Conservation (phyloP, 2,888 invertebrate genomes). For the Mesorhabditis belari region DNA sequence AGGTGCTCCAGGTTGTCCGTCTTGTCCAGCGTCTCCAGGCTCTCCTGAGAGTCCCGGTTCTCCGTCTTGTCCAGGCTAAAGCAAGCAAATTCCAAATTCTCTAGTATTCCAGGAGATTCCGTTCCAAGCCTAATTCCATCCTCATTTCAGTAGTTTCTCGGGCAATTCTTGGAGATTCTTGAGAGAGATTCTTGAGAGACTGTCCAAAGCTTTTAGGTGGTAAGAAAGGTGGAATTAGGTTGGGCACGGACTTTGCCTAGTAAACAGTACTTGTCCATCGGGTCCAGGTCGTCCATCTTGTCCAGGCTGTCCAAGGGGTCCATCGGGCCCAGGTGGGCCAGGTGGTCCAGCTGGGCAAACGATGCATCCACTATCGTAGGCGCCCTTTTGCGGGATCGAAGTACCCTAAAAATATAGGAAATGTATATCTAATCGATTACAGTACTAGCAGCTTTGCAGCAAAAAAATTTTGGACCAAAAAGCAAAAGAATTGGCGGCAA, state of each 20-base stretch:
- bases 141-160: too few species aligned
- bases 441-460: too few species aligned
- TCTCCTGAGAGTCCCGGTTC: conserved; percentile 9
- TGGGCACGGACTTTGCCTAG: too few species aligned
- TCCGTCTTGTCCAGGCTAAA: background rate
- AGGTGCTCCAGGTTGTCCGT: conserved; percentile 19
- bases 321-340: background rate
- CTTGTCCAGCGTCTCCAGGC: conserved; percentile 12
- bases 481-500: too few species aligned
- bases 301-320: background rate
- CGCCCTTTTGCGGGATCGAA: background rate
- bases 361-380: background rate
- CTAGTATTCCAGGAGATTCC: background rate
- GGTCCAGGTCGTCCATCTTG: background rate
- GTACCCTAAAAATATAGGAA: background rate
- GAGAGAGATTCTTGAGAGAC: too few species aligned
- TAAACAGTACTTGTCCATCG: background rate
- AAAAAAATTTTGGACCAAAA: too few species aligned
- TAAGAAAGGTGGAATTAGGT: too few species aligned
- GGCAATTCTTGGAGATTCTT: too few species aligned
- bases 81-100: too few species aligned
- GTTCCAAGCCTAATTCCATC: too few species aligned
- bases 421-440: too few species aligned
- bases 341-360: background rate
- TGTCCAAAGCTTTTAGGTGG: too few species aligned